phyloP scores from a whole-genome alignment of 2,888 invertebrate genomes.

The Acanthoscelides obtectus region DNA sequence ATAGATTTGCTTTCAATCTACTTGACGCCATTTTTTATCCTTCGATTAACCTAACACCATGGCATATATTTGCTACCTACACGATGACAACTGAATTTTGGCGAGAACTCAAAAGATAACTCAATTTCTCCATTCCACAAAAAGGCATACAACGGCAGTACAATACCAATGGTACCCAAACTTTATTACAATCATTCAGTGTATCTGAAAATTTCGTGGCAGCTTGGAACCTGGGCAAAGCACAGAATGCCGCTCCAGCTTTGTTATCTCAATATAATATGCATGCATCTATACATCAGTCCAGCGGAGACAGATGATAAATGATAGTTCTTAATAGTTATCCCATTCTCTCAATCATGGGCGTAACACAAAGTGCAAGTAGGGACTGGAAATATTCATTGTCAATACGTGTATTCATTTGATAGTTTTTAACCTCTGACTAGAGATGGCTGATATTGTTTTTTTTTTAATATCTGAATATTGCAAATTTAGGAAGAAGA shows the following conservation, averaged over 20 bases:
- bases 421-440: too few species aligned
- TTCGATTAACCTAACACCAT: too few species aligned
- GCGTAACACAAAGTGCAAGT: background rate
- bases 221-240: background rate
- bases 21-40: too few species aligned
- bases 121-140: background rate
- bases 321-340: conserved; percentile 47
- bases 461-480: too few species aligned
- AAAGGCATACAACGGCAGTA: background rate
- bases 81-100: background rate
- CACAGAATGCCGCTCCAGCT: conserved; percentile 15
- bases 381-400: too few species aligned
- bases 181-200: background rate
- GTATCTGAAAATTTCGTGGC: background rate
- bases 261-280: conserved; percentile 21
- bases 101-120: background rate
- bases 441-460: too few species aligned
- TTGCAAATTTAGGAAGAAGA: too few species aligned
- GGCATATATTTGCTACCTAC: too few species aligned
- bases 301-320: conserved; percentile 45
- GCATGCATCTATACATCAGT: conserved; percentile 32
- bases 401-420: too few species aligned
- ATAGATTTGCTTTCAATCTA: too few species aligned
- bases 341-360: conserved; percentile 37
- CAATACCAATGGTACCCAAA: background rate